A percentile compares a stretch with the other conserved stretches of the same genome.
These are phyloP conservation scores for Atherinosoma microstoma DNA, from an alignment of 2,797 vertebrate genomes.

Conservation along the genomic window DNA sequence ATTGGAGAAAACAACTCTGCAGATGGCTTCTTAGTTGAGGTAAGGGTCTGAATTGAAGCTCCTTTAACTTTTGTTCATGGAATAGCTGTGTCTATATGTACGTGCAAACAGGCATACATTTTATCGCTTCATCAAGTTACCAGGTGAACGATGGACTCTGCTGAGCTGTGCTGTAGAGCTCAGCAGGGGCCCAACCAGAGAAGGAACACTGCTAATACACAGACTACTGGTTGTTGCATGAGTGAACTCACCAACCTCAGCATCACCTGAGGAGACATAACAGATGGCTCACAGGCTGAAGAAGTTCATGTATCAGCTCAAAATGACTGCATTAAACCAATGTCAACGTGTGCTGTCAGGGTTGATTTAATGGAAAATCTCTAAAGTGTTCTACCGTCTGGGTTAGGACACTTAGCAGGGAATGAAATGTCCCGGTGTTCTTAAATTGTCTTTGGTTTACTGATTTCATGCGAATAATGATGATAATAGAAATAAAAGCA, in stretches of 20 bases:
- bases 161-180: slow-evolving; percentile 28
- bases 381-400: slow-evolving; percentile 8
- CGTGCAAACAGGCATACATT: background rate
- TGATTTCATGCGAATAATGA: slow-evolving; percentile 9
- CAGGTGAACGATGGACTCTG: slow-evolving; percentile 14
- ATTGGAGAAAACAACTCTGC: no score
- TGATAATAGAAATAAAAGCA: background rate
- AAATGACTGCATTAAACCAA: slow-evolving; percentile 46
- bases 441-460: background rate
- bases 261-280: slow-evolving; percentile 39
- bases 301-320: slow-evolving; percentile 24
- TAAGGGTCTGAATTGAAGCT: background rate
- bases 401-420: slow-evolving; percentile 5
- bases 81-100: background rate
- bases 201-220: slow-evolving; percentile 46
- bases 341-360: slow-evolving; percentile 1
- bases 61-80: background rate
- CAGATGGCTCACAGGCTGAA: slow-evolving; percentile 10
- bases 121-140: slow-evolving; percentile 6
- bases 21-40: no score
- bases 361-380: slow-evolving; percentile 31
- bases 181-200: slow-evolving; percentile 12
- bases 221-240: slow-evolving; percentile 51
- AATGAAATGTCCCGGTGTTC: slow-evolving; percentile 11
- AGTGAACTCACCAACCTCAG: slow-evolving; percentile 25